Base-by-base conservation (phyloP, 1,140 invertebrate species). In the Drosophila ohnishii region DNA sequence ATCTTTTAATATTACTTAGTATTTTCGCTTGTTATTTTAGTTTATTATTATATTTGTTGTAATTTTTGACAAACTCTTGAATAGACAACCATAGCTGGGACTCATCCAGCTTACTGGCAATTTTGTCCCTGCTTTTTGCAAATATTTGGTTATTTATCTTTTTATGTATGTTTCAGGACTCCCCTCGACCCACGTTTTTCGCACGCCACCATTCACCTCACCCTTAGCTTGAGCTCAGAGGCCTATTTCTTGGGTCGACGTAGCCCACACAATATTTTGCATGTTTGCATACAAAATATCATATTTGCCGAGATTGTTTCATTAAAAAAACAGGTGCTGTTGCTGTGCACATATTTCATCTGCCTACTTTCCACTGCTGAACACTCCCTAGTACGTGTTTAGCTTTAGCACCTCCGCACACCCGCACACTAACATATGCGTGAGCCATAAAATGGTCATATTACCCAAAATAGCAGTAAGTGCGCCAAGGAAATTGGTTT, bases 211-310 rank as follows among this genome's bases (percentile, higher is more conserved):
- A 37, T 50, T 50, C 28, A 32, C 28, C 32, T 50, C 44, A 44
- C 48, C 56, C 65, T 48, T 57, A 83, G 75, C 44, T 50, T 58
- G 64, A 62, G 50, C 57, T 44, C 40, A 2, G 22, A 37, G 56
- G 66, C 72, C 82, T 83, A 83, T 87, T 87, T 83, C 62, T 58
- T 87, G 82, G 86, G 82, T 79, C 72, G 79, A 76, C 11, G 32
- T 39, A 14, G 61, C 63, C 39, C 45, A 42, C 61, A 70, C 69
- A 80, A 84, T 87, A 88, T 87, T 88, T 87, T 88, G 84, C 84
- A 87, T 87, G 84, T 88, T 87, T 87, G 84, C 84, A 87, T 87
- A 87, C 84, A 87, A 88, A 87, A 87, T 87, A 87, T 87, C 84
- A 87, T 84, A 87, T 87, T 87, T 87, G 84, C 80, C 70, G 84